Percentiles rank a stretch among this genome's conserved stretches.
Conservation (phyloP, 2,888 invertebrate genomes). For the Dolichomitus sp. region DNA sequence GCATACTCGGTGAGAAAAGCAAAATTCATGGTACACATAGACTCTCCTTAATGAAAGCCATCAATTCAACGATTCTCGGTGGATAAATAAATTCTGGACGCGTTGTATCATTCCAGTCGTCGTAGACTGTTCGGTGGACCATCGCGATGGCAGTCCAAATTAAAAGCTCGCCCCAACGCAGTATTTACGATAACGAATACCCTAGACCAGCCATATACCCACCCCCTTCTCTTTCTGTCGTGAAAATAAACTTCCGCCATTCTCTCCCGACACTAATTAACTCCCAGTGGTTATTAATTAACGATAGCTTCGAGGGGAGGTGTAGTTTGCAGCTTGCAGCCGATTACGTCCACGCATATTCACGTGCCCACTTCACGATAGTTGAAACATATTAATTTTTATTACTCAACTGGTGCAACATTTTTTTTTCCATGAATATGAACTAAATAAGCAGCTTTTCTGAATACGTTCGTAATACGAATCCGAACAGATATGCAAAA, state of each 20-base stretch:
- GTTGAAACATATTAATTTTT: constrained; percentile 15
- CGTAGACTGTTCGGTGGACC: constrained; percentile 4
- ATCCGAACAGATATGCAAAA: no score
- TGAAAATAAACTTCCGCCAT: constrained; percentile 51
- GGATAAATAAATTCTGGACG: constrained; percentile 53
- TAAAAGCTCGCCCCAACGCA: constrained; percentile 52
- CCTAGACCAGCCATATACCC: constrained; percentile 6
- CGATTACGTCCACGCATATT: constrained; percentile 44
- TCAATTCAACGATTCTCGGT: constrained; percentile 57
- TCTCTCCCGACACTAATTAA: constrained; percentile 54
- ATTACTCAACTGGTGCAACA: background rate
- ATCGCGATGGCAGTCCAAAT: constrained; percentile 45
- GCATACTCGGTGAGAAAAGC: background rate
- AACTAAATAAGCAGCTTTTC: background rate
- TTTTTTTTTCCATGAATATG: background rate
- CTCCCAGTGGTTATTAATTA: constrained; percentile 62
- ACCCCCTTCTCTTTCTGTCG: constrained; percentile 25
- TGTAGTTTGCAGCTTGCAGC: constrained; percentile 17
- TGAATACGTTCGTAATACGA: background rate
- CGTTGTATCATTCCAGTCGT: constrained; percentile 32
- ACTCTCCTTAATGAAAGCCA: constrained; percentile 57
- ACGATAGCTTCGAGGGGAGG: constrained; percentile 39
- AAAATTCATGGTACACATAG: background rate
- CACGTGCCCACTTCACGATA: constrained; percentile 28
- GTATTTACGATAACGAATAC: constrained; percentile 63